phyloP scores from a whole-genome alignment of 2,797 vertebrate species.

The Aeoliscus strigatus region DNA sequence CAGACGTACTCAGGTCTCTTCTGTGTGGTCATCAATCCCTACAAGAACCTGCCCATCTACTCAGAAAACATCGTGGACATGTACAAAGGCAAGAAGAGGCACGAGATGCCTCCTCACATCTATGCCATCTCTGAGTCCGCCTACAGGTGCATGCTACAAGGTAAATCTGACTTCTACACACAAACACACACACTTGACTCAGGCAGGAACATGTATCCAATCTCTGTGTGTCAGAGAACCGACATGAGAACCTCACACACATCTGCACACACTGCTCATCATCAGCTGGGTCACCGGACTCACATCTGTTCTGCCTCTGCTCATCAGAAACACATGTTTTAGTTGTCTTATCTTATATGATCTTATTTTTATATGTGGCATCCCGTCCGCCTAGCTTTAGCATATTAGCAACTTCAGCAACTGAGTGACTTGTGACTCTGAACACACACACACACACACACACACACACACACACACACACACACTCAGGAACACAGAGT shows the following conservation, averaged over 20 bases:
- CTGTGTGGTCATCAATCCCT: conserved; percentile 98
- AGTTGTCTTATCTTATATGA: no score
- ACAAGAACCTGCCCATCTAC: conserved; percentile 98
- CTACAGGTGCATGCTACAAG: conserved; percentile 98
- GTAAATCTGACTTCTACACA: conserved; percentile 59
- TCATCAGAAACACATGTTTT: no score
- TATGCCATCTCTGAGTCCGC: conserved; percentile 97
- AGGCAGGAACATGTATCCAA: no score
- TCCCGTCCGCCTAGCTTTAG: conserved; percentile 2
- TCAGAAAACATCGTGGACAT: conserved; percentile 99
- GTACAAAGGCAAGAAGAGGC: conserved; percentile 97
- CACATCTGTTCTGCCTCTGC: no score
- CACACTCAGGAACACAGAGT: conserved; percentile 64
- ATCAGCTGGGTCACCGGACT: no score
- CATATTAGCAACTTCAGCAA: neutral
- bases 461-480: no score
- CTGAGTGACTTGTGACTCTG: conserved; percentile 58
- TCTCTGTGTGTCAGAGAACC: no score
- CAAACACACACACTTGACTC: no score
- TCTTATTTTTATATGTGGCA: neutral
- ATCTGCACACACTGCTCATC: no score
- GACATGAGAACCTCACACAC: no score
- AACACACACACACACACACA: no score
- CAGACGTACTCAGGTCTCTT: conserved; percentile 99
- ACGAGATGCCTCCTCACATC: conserved; percentile 98